Conservation (phyloP, 2,113 vertebrate species). For the Propithecus coquereli region DNA sequence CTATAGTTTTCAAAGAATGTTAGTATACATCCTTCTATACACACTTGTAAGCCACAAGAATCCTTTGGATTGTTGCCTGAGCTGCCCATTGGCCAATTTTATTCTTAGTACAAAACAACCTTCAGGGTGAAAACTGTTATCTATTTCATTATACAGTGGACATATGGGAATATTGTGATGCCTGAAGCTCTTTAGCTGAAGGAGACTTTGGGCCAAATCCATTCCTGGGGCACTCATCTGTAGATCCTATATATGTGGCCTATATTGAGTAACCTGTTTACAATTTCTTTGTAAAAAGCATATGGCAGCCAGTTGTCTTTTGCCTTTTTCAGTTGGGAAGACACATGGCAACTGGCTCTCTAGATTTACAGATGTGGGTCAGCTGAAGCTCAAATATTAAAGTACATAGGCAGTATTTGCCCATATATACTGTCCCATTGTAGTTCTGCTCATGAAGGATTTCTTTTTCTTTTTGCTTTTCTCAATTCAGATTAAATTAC, state of each 20-base stretch:
- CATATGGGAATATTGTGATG: constrained; percentile 46
- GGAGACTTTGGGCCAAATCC: constrained; percentile 47
- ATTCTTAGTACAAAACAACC: constrained; percentile 49
- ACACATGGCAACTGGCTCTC: constrained; percentile 49
- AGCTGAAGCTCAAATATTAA: not conserved
- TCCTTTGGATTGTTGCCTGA: not conserved
- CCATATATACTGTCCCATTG: not conserved
- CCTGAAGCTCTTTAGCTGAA: constrained; percentile 47
- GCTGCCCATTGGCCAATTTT: not conserved
- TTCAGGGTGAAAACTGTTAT: constrained; percentile 54
- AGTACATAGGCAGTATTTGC: not conserved
- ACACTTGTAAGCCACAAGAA: not conserved
- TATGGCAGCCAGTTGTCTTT: constrained; percentile 69
- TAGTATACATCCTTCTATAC: not conserved
- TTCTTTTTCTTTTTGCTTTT: not conserved
- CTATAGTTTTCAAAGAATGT: constrained; percentile 8
- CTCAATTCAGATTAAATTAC: not conserved
- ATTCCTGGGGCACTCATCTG: constrained; percentile 55
- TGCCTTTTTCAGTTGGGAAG: constrained; percentile 60
- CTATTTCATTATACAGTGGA: constrained; percentile 48
- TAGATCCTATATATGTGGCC: constrained; percentile 61
- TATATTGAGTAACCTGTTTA: constrained; percentile 67
- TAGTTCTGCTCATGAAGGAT: not conserved
- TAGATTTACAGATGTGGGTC: constrained; percentile 50
- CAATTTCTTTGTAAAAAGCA: constrained; percentile 67